phyloP scores from a whole-genome alignment of 2,888 invertebrate genomes.

The Epinotia nisella region DNA sequence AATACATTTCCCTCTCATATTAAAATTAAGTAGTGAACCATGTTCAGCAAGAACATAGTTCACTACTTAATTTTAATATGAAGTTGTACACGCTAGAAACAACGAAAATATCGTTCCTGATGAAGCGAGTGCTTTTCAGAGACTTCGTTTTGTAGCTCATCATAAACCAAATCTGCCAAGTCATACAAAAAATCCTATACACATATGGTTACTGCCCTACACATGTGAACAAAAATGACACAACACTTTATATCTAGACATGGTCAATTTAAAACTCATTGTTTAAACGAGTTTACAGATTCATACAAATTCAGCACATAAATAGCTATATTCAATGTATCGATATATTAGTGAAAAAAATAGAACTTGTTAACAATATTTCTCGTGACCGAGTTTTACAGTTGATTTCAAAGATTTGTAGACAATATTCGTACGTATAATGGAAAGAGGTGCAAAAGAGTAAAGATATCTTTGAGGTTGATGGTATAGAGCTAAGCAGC shows the following conservation, averaged over 20 bases:
- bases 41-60: too few relatives aligned
- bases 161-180: constrained; percentile 9
- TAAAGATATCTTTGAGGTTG: not conserved
- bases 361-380: constrained; percentile 25
- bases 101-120: constrained; percentile 3
- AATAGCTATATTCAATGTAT: constrained; percentile 22
- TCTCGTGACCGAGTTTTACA: constrained; percentile 7
- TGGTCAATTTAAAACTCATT: constrained; percentile 18
- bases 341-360: constrained; percentile 29
- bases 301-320: constrained; percentile 10
- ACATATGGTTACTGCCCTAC: constrained; percentile 16
- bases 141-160: not conserved
- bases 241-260: constrained; percentile 9
- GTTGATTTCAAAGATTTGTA: not conserved
- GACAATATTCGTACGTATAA: not conserved
- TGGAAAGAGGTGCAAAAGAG: not conserved
- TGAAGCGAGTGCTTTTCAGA: constrained; percentile 7
- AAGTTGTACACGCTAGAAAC: constrained; percentile 1
- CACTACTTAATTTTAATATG: constrained; percentile 10
- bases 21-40: too few relatives aligned
- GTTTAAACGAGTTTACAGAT: constrained; percentile 8
- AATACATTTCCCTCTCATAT: too few relatives aligned
- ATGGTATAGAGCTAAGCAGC: not conserved
- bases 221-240: constrained; percentile 27
- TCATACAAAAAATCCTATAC: constrained; percentile 18